Base-by-base conservation (phyloP, 2,797 vertebrate species). In the Anguilla marmorata region DNA sequence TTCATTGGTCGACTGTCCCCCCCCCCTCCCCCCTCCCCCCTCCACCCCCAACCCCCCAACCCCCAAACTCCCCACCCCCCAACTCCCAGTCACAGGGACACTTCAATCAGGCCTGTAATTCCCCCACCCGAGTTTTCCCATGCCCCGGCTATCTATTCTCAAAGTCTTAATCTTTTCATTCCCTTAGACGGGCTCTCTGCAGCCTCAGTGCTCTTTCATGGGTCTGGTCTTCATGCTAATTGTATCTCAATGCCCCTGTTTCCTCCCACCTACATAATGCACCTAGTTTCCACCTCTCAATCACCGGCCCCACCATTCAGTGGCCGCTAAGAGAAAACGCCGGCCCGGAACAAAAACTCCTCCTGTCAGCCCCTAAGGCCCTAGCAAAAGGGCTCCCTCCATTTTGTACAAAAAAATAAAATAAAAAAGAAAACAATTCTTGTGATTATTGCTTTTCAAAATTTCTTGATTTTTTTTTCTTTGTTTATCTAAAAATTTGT, bases 151-250 rank as follows among this genome's bases (percentile, higher is more conserved):
- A 96, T 95, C 95, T 96, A 95, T 95, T 96, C 93, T 96, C 92
- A 92, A 93, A 93, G 94, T 93, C 63, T 93, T 94, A 93, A 94
- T 94, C 94, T 96, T 96, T 96, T 96, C 96, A 96, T 94, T 93
- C 93, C 92, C 93, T 94, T 94, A 93, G 92, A 91, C 91, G 89
- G 60, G 88, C 91, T 93, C 93, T 94, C 93, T 85, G 93, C 92
- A 93, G 93, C 93, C 93, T 94, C 93, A 63, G 90, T 92, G 63
- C 94, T 60, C 30, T 91, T 93, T 95, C 93, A 95, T 95, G 94
- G 95, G 92, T 94, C 94, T 93, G 94, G 94, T 93, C 95, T 96
- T 96, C 96, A 96, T 96, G 96, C 95, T 96, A 95, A 96, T 96
- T 95, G 95, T 96, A 91, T 84, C 93, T 96, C 94, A 96, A 96